Conservation (phyloP, 2,888 invertebrate species). For the Drosophila anomelani region DNA sequence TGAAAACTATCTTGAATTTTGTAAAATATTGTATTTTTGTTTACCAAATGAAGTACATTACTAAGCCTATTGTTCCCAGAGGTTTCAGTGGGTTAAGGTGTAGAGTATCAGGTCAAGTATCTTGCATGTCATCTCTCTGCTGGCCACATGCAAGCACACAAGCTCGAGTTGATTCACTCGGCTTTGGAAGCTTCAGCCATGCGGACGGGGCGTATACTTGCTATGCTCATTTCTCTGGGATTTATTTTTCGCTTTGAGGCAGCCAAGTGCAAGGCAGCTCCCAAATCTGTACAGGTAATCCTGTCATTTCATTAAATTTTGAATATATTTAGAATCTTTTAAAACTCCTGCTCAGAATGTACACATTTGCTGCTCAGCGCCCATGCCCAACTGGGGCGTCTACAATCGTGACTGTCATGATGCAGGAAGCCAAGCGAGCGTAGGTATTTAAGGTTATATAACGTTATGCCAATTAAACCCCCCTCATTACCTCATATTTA, state of each 20-base stretch:
- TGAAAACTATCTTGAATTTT: background rate
- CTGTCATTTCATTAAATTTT: too few relatives aligned
- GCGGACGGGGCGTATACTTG: conserved; percentile 36
- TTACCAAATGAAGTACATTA: conserved; percentile 13
- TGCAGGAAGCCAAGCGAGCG: conserved; percentile 59
- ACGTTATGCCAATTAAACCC: background rate
- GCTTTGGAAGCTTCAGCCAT: conserved; percentile 23
- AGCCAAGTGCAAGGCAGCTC: conserved; percentile 61
- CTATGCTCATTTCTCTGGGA: conserved; percentile 1
- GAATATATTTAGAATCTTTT: too few relatives aligned
- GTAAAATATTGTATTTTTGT: background rate
- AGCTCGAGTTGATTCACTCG: conserved; percentile 5
- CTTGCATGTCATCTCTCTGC: conserved; percentile 15
- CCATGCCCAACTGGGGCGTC: conserved; percentile 67
- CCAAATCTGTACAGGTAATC: conserved; percentile 59
- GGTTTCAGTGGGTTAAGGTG: conserved; percentile 13
- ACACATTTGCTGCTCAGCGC: conserved; percentile 58
- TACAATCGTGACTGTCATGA: conserved; percentile 56
- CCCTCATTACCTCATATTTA: background rate
- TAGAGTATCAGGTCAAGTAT: background rate
- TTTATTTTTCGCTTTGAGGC: conserved; percentile 3
- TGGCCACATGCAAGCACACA: conserved; percentile 7
- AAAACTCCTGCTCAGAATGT: conserved; percentile 47
- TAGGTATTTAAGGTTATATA: conserved; percentile 28
- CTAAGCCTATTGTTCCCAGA: background rate